These are phyloP conservation scores for Macropus fuliginosus DNA, from an alignment of 2,797 vertebrate species.

Conservation along the genomic window DNA sequence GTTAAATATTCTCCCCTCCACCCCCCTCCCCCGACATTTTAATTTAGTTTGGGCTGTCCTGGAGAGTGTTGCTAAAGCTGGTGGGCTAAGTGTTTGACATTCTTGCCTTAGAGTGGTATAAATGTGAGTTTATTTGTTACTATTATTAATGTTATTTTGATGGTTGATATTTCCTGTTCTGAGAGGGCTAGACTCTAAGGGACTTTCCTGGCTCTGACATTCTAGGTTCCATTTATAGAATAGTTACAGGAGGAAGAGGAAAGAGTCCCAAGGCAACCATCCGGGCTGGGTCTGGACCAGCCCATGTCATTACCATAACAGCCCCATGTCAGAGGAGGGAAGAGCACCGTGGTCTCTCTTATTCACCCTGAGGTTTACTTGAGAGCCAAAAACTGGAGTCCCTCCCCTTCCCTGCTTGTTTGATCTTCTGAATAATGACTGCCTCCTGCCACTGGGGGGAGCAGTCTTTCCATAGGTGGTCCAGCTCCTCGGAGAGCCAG, in stretches of 20 bases:
- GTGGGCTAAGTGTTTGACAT: neutral
- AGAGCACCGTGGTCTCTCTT: no score
- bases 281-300: neutral
- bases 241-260: neutral
- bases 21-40: neutral
- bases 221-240: neutral
- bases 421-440: neutral
- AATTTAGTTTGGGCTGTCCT: neutral
- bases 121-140: neutral
- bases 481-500: neutral
- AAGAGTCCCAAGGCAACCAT: neutral
- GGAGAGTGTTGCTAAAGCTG: neutral
- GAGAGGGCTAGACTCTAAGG: neutral
- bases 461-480: conserved; percentile 55
- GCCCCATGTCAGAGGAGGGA: neutral
- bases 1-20: neutral
- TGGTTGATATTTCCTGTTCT: neutral
- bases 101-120: neutral
- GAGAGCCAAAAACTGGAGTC: neutral
- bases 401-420: neutral
- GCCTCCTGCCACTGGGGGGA: conserved; percentile 51
- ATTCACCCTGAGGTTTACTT: neutral
- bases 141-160: neutral
- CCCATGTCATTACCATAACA: neutral
- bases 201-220: neutral